These are phyloP conservation scores for Xenopus tropicalis DNA, from an alignment of 2,113 vertebrate species.

Conservation along the genomic window DNA sequence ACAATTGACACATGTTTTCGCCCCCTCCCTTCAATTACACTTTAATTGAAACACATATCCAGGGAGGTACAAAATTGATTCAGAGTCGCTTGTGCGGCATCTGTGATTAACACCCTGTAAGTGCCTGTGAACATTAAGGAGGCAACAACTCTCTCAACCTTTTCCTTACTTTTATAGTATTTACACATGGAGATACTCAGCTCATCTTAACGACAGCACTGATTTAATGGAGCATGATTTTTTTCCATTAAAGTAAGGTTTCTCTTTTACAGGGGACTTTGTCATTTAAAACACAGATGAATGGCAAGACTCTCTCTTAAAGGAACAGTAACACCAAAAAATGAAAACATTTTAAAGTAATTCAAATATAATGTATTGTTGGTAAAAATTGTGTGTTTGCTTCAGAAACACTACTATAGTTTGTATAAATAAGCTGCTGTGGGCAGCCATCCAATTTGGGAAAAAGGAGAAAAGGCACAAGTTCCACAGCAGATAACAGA, in stretches of 20 bases:
- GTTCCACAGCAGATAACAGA: no score
- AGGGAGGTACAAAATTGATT: slow-evolving; percentile 4
- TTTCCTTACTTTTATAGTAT: slow-evolving; percentile 1
- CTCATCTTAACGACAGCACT: not conserved
- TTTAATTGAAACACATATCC: slow-evolving; percentile 1
- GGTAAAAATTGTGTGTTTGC: no score
- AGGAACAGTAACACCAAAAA: no score
- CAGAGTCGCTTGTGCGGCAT: not conserved
- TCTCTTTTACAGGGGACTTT: not conserved
- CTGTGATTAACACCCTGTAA: slow-evolving; percentile 3
- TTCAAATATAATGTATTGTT: no score
- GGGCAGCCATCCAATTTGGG: no score
- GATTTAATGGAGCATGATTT: not conserved
- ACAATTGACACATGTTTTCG: not conserved
- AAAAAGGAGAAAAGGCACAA: no score
- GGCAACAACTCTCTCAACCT: slow-evolving; percentile 5
- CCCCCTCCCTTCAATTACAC: slow-evolving; percentile 1
- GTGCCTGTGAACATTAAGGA: not conserved
- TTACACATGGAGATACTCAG: not conserved
- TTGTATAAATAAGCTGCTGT: no score
- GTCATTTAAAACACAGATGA: not conserved
- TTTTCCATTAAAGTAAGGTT: not conserved
- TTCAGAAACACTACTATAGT: no score
- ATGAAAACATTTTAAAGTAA: no score
- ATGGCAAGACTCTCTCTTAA: no score